phyloP scores from a whole-genome alignment of 2,113 vertebrate genomes.

The Martes martes region DNA sequence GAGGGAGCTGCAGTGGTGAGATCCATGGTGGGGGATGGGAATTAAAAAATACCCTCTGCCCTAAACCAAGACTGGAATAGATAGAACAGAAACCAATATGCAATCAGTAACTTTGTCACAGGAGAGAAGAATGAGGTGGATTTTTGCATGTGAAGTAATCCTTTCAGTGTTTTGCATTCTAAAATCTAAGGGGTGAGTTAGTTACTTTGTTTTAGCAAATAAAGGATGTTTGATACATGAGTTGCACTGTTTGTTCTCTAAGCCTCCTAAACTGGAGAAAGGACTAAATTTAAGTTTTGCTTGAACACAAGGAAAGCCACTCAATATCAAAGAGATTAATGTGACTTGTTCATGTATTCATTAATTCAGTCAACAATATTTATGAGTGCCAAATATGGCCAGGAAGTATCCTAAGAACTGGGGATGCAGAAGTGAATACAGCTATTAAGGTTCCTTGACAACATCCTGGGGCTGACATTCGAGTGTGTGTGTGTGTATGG shows the following conservation, averaged over 20 bases:
- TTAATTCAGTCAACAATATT: neutral
- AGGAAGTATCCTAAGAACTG: neutral
- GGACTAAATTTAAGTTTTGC: neutral
- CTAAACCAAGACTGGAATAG: neutral
- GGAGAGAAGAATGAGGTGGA: neutral
- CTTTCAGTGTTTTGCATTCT: neutral
- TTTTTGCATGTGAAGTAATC: neutral
- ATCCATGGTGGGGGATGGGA: neutral
- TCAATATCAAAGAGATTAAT: neutral
- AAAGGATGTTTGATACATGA: neutral
- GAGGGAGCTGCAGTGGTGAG: rapidly evolving
- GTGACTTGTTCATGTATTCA: neutral
- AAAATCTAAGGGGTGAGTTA: neutral
- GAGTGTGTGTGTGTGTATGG: neutral
- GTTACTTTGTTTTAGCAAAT: neutral
- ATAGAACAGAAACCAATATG: neutral
- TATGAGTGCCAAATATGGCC: neutral
- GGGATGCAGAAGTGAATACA: neutral
- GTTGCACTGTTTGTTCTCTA: neutral
- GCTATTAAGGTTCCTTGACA: neutral
- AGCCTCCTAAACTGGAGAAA: neutral
- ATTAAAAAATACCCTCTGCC: neutral
- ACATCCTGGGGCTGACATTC: neutral
- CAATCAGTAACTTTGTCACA: neutral
- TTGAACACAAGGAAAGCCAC: neutral